Evolutionary conservation across 2,888 invertebrate species (phyloP), one percentile per base, ranked within the genome.

Genomic region (Pristionchus mayeri): DNA sequence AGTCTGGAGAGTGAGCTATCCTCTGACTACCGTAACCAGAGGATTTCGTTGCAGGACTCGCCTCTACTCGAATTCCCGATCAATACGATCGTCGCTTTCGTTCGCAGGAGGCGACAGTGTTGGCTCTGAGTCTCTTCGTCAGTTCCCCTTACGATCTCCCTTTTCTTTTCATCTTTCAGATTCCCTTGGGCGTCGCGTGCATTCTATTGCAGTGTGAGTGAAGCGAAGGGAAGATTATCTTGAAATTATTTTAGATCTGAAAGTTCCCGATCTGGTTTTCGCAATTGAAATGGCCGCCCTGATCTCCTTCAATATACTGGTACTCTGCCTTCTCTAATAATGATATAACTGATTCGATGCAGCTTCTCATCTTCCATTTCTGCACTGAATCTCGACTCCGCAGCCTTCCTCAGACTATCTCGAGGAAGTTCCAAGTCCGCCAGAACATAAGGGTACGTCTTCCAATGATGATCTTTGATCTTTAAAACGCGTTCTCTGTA

Each of bases 391-490:
- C 71, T 37, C 37, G 24, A 44, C 21, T 71, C 0, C 21, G 6
- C n/a, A 11, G n/a, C 13, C 40, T 44, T 13, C 71, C 71, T 37
- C 71, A 40, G 24, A 40, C 24, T 7, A 71, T 71, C 24, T 24
- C 40, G 21, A 71, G 40, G 40, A 71, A 71, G 40, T 71, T 71
- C 30, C 71, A 71, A 71, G 71, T 71, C 71, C 71, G 71, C 13
- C 71, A 71, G 24, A 71, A 71, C 24, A 40, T 71, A n/a, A 40
- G 24, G 18, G 71, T 71, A 3, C 9, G 24, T 71, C 34, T 37
- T 4, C 1, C n/a, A 9, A 9, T 30, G 57, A 44, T 63, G 60
- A 63, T 63, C 60, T 63, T 63, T 60, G 60, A 60, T 60, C 60
- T 60, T 34, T 13, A 24, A n/a, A n/a, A n/a, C n/a, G n/a, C n/a